Percentiles rank a stretch among this genome's conserved stretches.
Evolutionary conservation across 2,888 invertebrate species (phyloP).

Genomic region (Stratiomys singularior): DNA sequence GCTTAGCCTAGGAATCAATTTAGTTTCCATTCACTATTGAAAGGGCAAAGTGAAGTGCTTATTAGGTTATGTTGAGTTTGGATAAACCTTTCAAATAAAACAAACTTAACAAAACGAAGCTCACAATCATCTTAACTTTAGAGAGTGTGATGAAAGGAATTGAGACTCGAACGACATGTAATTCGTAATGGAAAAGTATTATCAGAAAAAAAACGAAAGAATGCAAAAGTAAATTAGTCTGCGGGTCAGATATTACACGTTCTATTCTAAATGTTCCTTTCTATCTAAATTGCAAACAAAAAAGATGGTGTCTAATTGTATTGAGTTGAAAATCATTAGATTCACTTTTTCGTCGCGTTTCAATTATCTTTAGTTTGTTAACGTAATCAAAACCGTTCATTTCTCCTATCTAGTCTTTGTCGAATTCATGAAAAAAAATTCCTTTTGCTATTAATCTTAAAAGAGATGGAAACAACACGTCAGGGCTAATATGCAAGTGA

Average conservation of each 20-base stretch:
- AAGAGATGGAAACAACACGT: not conserved
- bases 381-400: no score
- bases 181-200: not conserved
- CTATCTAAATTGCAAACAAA: not conserved
- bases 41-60: no score
- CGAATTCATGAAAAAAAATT: no score
- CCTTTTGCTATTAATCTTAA: no score
- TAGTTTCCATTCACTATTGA: no score
- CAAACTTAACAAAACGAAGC: no score
- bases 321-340: not conserved
- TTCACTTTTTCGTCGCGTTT: not conserved
- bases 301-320: not conserved
- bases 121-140: no score
- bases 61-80: no score
- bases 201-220: no score
- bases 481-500: not conserved
- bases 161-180: not conserved
- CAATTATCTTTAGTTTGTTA: not conserved
- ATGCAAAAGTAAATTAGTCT: conserved; percentile 2
- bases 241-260: conserved; percentile 16
- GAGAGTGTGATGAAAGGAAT: not conserved
- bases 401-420: not conserved
- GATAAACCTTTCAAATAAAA: no score
- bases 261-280: not conserved
- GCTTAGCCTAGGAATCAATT: no score